A percentile compares a stretch with the other conserved stretches of the same genome.
phyloP scores from a whole-genome alignment of 2,888 invertebrate genomes.

The Adelphocoris suturalis region DNA sequence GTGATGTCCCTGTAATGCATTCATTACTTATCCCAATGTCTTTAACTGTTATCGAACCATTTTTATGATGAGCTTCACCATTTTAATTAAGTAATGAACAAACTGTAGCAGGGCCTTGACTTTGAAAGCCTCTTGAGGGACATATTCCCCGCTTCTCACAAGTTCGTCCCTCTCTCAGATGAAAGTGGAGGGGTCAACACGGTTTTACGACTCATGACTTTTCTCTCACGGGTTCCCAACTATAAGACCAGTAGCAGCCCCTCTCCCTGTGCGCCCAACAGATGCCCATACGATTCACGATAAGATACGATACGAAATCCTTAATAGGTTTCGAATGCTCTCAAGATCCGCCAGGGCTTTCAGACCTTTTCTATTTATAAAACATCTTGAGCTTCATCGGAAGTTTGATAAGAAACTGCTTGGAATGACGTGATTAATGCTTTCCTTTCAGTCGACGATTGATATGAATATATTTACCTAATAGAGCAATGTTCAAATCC shows the following conservation, averaged over 20 bases:
- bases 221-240: constrained; percentile 46
- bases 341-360: constrained; percentile 48
- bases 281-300: constrained; percentile 56
- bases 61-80: too few species aligned
- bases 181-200: constrained; percentile 16
- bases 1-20: too few species aligned
- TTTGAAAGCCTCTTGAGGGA: too few species aligned
- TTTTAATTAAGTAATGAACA: too few species aligned
- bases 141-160: background rate
- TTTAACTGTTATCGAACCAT: background rate
- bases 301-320: constrained; percentile 55
- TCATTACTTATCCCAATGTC: too few species aligned
- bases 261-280: background rate
- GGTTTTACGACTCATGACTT: constrained; percentile 51
- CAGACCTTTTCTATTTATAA: constrained; percentile 40
- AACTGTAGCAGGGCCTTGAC: too few species aligned
- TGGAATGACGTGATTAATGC: constrained; percentile 55
- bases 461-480: background rate
- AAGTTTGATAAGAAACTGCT: constrained; percentile 19
- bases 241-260: constrained; percentile 42
- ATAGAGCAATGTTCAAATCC: too few species aligned
- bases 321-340: constrained; percentile 62
- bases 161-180: background rate
- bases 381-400: constrained; percentile 53
- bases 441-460: constrained; percentile 15